Base-by-base conservation (phyloP, 2,888 invertebrate genomes). In the Charanyca ferruginea region DNA sequence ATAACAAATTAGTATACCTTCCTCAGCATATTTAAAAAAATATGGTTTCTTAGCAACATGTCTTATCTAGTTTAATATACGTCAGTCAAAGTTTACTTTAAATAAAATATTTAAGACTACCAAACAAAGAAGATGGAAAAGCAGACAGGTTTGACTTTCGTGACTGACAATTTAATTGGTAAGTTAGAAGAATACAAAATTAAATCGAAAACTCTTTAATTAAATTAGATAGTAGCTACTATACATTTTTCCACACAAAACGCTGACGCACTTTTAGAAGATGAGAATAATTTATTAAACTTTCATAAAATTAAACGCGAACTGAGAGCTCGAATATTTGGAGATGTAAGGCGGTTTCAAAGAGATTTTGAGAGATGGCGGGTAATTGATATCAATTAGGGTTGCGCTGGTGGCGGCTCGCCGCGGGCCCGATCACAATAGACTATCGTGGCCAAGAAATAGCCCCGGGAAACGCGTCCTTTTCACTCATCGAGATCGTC, bases 371-470 rank as follows among this genome's bases (percentile, higher is more conserved):
- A 83, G 87, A 89, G 87, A 90, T 88, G 85, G 83, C 85, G 83
- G 80, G 72, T 91, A 93, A 93, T 93, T 93, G 93, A 91, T 93
- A 93, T 92, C 91, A 93, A 92, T 93, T 93, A 92, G 86, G 87
- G 77, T 81, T 85, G 83, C 80, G 87, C 83, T 83, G 80, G 87
- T 85, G 86, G 88, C 84, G 85, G 84, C 74, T 82, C 79, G 87
- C 87, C 85, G 83, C 87, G 78, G 83, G 85, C 84, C 79, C 79
- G 80, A 81, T 84, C 85, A 88, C 90, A 89, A 91, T 91, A 84
- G 88, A 85, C 86, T 81, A 85, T 88, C 87, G 85, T 77, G 79
- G 78, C 79, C 85, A 84, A 86, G 87, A 86, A 86, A 88, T 87
- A 84, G 83, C 86, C 83, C 66, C 83, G 68, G 68, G 64, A 60